Evolutionary conservation across 1,140 invertebrate species (phyloP).

Genomic region (Hyles euphorbiae): DNA sequence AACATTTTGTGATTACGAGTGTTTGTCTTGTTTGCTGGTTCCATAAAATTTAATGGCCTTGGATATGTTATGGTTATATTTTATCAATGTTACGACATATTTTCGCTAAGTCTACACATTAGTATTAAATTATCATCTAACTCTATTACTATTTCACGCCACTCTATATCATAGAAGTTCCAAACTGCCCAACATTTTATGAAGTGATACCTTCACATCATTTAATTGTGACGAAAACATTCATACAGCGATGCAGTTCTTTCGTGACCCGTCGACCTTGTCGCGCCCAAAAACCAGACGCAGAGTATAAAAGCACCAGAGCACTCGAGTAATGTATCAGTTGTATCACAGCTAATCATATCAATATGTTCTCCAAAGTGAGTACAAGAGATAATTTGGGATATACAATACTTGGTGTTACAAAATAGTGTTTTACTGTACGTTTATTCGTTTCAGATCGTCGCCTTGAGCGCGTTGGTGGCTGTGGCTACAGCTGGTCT

Average conservation of each 20-base stretch:
- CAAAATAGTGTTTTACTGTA: too few relatives aligned
- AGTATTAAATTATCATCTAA: too few relatives aligned
- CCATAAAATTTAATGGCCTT: too few relatives aligned
- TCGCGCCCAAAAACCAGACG: slow-evolving; percentile 16
- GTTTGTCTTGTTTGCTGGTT: too few relatives aligned
- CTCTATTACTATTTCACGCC: too few relatives aligned
- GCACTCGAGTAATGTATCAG: slow-evolving; percentile 25
- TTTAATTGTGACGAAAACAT: background rate
- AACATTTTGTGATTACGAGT: too few relatives aligned
- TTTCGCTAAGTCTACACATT: too few relatives aligned
- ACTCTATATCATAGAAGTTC: too few relatives aligned
- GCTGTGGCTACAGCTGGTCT: slow-evolving; percentile 48
- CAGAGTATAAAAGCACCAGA: slow-evolving; percentile 19
- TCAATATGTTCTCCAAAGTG: slow-evolving; percentile 48
- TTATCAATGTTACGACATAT: too few relatives aligned
- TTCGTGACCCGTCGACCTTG: slow-evolving; percentile 29
- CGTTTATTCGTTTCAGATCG: slow-evolving; percentile 26
- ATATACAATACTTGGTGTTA: too few relatives aligned
- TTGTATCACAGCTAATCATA: slow-evolving; percentile 21
- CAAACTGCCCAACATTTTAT: background rate
- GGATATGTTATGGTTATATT: too few relatives aligned
- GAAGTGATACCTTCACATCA: background rate
- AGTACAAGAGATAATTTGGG: slow-evolving; percentile 15
- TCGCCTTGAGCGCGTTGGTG: slow-evolving; percentile 45
- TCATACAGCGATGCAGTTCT: slow-evolving; percentile 45